A percentile compares a stretch with the other conserved stretches of the same genome.
phyloP scores from a whole-genome alignment of 2,888 invertebrate species.

The Abrostola triplasia region DNA sequence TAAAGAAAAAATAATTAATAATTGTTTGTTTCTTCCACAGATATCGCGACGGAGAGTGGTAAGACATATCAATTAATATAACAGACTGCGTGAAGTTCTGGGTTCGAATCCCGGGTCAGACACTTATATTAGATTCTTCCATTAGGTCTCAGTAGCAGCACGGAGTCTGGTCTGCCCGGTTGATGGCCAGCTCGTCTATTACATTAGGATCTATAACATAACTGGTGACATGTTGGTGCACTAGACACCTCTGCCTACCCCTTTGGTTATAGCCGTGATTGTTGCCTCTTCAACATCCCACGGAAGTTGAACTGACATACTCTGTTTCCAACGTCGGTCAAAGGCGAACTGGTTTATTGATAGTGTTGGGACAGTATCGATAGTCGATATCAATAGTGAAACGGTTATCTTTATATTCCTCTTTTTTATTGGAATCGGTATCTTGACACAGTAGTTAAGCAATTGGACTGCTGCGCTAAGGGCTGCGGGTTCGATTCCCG shows the following conservation, averaged over 20 bases:
- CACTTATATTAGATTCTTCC: too few species aligned
- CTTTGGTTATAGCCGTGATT: background rate
- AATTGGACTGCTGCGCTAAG: too few species aligned
- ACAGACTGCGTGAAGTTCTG: too few species aligned
- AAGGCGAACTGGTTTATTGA: constrained; percentile 41
- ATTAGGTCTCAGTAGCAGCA: too few species aligned
- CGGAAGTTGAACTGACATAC: constrained; percentile 16
- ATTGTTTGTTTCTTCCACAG: constrained; percentile 67
- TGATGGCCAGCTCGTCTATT: too few species aligned
- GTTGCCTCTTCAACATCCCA: constrained; percentile 3
- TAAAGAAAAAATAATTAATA: too few species aligned
- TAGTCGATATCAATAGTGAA: constrained; percentile 1
- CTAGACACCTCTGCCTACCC: too few species aligned
- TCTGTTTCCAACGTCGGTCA: constrained; percentile 32
- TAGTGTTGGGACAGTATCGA: constrained; percentile 42
- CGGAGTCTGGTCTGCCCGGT: too few species aligned
- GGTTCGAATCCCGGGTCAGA: background rate
- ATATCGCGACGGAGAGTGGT: constrained; percentile 72
- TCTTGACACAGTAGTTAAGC: background rate
- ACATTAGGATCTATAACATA: too few species aligned
- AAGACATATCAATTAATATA: constrained; percentile 40
- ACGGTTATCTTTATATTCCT: background rate
- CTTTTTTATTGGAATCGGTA: background rate
- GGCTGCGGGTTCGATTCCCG: too few species aligned
- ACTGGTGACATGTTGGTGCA: too few species aligned